Evolutionary conservation across 2,888 invertebrate species (phyloP).

Genomic region (Zygaena filipendulae): DNA sequence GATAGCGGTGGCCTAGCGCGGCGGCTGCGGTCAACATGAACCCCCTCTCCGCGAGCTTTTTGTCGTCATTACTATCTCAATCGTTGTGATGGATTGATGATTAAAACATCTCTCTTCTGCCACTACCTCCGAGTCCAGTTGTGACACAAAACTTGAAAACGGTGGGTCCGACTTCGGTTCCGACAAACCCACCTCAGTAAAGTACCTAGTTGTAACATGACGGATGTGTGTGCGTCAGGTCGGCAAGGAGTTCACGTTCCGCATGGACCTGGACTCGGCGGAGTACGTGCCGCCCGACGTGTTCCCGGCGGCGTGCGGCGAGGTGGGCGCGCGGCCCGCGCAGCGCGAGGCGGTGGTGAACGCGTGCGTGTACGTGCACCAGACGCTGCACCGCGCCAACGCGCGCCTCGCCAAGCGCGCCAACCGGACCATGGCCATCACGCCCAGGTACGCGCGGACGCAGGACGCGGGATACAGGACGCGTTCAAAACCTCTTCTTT

Average conservation of each 20-base stretch:
- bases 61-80: too few species aligned
- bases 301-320: constrained; percentile 89
- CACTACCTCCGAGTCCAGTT: too few species aligned
- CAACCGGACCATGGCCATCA: constrained; percentile 96
- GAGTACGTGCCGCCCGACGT: constrained; percentile 88
- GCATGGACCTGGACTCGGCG: constrained; percentile 92
- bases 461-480: constrained; percentile 77
- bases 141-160: too few species aligned
- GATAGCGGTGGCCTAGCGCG: too few species aligned
- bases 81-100: too few species aligned
- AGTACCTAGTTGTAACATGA: too few species aligned
- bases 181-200: too few species aligned
- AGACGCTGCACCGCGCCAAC: constrained; percentile 96
- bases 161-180: too few species aligned
- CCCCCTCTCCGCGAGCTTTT: too few species aligned
- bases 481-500: too few species aligned
- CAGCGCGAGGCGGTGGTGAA: constrained; percentile 99
- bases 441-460: constrained; percentile 77
- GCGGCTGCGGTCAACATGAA: too few species aligned
- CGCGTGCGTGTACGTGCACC: constrained; percentile 98
- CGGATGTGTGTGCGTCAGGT: constrained; percentile 56
- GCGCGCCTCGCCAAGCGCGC: constrained; percentile 90
- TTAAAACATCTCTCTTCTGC: too few species aligned
- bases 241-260: constrained; percentile 95
- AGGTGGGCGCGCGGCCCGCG: constrained; percentile 77